Percentiles rank a stretch among this genome's conserved stretches.
These are phyloP conservation scores for Coreius guichenoti DNA, from an alignment of 2,797 vertebrate species.

Conservation along the genomic window DNA sequence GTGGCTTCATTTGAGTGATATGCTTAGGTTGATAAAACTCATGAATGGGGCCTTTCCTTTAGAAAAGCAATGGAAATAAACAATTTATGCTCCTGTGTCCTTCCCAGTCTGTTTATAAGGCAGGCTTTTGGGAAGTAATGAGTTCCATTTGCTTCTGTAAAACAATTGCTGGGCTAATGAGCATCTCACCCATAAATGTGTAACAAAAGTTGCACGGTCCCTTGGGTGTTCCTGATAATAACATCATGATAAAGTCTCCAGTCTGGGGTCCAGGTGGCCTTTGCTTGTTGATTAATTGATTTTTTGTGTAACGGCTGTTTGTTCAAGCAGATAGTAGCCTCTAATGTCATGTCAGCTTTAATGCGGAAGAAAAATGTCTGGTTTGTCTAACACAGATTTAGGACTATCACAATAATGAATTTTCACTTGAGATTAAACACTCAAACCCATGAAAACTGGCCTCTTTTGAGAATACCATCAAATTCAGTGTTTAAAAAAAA, in stretches of 20 bases:
- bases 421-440: not conserved
- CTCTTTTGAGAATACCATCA: not conserved
- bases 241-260: conserved; percentile 68
- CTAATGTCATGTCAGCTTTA: conserved; percentile 69
- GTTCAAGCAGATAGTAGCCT: conserved; percentile 69
- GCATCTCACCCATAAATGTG: conserved; percentile 68
- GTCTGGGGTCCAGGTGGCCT: conserved; percentile 74
- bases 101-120: conserved; percentile 64
- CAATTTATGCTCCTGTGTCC: conserved; percentile 42
- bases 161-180: conserved; percentile 70
- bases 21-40: conserved; percentile 35
- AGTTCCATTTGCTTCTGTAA: conserved; percentile 68
- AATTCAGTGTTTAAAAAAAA: not conserved
- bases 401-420: conserved; percentile 20
- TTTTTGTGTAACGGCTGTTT: conserved; percentile 71
- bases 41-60: conserved; percentile 32
- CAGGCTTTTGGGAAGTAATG: conserved; percentile 67
- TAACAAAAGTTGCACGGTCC: conserved; percentile 64
- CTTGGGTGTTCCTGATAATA: conserved; percentile 70
- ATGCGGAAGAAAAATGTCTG: conserved; percentile 58
- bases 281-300: conserved; percentile 75
- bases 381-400: conserved; percentile 31
- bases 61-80: conserved; percentile 40
- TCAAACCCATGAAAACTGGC: not conserved
- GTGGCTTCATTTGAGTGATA: conserved; percentile 12